Base-by-base conservation (phyloP, 2,888 invertebrate genomes). In the Drosophila anomelani region DNA sequence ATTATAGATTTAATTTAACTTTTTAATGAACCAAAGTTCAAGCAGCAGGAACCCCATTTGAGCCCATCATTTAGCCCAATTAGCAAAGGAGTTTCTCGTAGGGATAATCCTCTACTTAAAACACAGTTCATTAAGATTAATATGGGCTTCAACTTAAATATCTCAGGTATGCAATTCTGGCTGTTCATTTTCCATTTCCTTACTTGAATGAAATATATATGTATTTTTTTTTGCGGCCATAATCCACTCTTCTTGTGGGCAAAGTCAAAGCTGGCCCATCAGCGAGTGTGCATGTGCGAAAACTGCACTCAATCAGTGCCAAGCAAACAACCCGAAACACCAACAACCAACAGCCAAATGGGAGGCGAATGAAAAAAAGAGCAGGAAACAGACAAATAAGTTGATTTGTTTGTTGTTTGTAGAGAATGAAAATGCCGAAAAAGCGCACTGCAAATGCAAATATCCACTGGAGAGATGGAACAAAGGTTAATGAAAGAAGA, bases 331-430 rank as follows among this genome's bases (percentile, higher is more conserved):
- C 20, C 58, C 59, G 47, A 59, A 53, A 69, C 53, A 39, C 39
- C 55, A 66, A 46, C 44, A 58, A 62, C 51, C 44, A 38, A 54
- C 54, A 49, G 59, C 29, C 39, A 38, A 67, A 51, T 17, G 56
- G 17, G 39, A 59, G 36, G 36, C 36, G 69, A 53, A 47, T 47
- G 47, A 36, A 67, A 44, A 46, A 46, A 17, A 41, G 54, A 59
- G 54, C 72, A 67, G 77, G 59, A 56, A 58, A 54, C 49, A 56
- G 69, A 71, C 84, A 81, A 85, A 82, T 86, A 86, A 80, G 79
- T 86, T 83, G 85, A 81, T 86, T 84, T 86, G 83, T 86, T 80
- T 77, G 86, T 80, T 83, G 72, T 84, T 78, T 77, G 74, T 74
- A 55, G 63, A 62, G 75, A 79, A 78, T 82, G 85, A 70, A 88